A percentile compares a stretch with the other conserved stretches of the same genome.
Evolutionary conservation across 2,797 vertebrate species (phyloP).

Genomic region (Pseudocheirus occidentalis): DNA sequence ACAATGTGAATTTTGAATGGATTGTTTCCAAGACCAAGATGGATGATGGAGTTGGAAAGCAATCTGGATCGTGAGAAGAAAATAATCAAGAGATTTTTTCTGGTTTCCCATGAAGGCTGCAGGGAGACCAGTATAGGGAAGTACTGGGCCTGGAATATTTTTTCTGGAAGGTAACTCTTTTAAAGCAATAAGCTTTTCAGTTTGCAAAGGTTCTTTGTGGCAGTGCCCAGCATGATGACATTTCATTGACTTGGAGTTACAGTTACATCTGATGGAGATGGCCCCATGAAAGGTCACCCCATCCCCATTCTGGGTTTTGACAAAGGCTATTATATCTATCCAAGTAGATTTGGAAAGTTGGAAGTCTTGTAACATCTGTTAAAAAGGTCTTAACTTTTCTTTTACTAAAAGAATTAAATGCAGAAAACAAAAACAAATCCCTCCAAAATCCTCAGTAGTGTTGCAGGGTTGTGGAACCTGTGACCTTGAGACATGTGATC

Average conservation of each 20-base stretch:
- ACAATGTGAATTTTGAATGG: conserved; percentile 1
- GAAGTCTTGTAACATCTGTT: conserved; percentile 60
- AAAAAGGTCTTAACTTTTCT: conserved; percentile 57
- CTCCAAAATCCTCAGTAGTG: not conserved
- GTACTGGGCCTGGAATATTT: not conserved
- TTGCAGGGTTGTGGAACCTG: not conserved
- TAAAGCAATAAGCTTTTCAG: not conserved
- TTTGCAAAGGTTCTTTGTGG: not conserved
- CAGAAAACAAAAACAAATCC: not conserved
- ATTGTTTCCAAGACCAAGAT: not conserved
- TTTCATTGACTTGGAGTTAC: not conserved
- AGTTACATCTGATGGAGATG: not conserved
- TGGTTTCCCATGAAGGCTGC: not conserved
- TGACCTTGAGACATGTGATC: too few relatives aligned
- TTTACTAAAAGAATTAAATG: conserved; percentile 40
- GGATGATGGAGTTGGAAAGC: not conserved
- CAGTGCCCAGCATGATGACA: not conserved
- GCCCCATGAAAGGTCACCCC: not conserved
- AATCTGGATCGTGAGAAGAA: not conserved
- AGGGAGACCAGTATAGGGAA: not conserved
- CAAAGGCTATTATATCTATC: conserved; percentile 46
- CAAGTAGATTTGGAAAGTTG: conserved; percentile 38
- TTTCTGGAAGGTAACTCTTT: not conserved
- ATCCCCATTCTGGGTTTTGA: not conserved
- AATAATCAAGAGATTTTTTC: not conserved